Percentiles rank a stretch among this genome's conserved stretches.
phyloP scores from a whole-genome alignment of 1,140 invertebrate genomes.

The Cydia fagiglandana region DNA sequence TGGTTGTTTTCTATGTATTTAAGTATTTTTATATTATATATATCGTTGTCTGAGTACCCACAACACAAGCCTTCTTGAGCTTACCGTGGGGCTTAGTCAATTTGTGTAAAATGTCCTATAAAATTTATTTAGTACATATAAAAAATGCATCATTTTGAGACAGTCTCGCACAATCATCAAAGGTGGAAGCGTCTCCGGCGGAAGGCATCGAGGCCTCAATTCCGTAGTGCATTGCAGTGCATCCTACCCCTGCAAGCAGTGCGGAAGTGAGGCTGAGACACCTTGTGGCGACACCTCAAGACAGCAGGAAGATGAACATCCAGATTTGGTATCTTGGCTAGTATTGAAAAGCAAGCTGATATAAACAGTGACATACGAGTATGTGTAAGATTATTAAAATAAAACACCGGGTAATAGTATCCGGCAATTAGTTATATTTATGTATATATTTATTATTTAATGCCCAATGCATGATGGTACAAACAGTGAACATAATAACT shows the following conservation, averaged over 20 bases:
- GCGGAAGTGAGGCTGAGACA: slow-evolving; percentile 89
- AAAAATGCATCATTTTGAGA: background rate
- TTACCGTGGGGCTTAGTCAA: no score
- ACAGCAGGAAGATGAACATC: slow-evolving; percentile 11
- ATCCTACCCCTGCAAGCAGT: slow-evolving; percentile 90
- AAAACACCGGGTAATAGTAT: background rate
- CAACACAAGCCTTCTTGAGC: no score
- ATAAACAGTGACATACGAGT: background rate
- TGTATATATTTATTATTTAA: background rate
- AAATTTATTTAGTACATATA: background rate
- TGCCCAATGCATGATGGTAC: no score
- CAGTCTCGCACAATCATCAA: slow-evolving; percentile 4
- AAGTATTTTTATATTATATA: no score
- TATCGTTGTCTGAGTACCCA: no score
- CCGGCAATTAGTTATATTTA: background rate
- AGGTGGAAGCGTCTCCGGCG: slow-evolving; percentile 34
- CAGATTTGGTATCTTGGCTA: slow-evolving; percentile 1
- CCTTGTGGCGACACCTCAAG: slow-evolving; percentile 57
- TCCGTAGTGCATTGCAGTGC: slow-evolving; percentile 97
- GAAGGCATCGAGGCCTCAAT: slow-evolving; percentile 84
- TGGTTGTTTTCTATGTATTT: no score
- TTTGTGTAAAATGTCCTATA: no score
- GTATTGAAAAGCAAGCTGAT: background rate
- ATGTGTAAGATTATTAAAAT: background rate
- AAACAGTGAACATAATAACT: no score